phyloP scores from a whole-genome alignment of 2,888 invertebrate species.

The Pseudococcus jackbeardsleyi region DNA sequence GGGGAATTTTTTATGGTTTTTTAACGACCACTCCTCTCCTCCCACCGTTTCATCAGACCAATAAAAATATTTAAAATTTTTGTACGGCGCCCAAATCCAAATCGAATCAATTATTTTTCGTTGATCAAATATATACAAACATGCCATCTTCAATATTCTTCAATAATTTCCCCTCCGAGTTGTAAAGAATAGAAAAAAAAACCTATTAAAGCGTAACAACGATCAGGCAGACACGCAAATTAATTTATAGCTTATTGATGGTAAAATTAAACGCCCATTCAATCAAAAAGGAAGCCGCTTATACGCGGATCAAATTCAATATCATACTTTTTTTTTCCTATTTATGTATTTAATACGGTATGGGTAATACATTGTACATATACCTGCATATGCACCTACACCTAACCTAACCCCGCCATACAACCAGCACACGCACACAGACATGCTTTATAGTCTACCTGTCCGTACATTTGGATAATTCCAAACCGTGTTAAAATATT shows the following conservation, averaged over 20 bases:
- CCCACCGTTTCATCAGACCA: no score
- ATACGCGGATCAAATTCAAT: not conserved
- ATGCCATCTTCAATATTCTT: no score
- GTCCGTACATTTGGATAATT: not conserved
- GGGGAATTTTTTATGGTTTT: no score
- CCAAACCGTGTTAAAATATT: constrained; percentile 4
- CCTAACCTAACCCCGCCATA: not conserved
- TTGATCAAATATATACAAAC: no score
- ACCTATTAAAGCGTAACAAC: constrained; percentile 2
- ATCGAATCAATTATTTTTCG: no score
- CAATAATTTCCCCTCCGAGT: no score
- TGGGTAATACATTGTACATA: not conserved
- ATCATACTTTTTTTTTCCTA: not conserved
- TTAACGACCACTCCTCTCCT: no score
- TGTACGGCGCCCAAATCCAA: no score
- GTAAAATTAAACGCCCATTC: not conserved
- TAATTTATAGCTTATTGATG: constrained; percentile 24
- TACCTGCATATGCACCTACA: not conserved
- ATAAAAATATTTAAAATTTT: no score
- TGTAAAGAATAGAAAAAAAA: no score
- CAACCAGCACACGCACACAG: not conserved
- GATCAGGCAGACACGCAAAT: constrained; percentile 4
- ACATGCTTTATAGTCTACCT: not conserved
- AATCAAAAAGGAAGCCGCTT: constrained; percentile 14
- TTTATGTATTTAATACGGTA: not conserved